Percentiles rank a stretch among this genome's conserved stretches.
Evolutionary conservation across 64 coral and sea anemone species (phyloP).

Genomic region (Montipora capricornis): DNA sequence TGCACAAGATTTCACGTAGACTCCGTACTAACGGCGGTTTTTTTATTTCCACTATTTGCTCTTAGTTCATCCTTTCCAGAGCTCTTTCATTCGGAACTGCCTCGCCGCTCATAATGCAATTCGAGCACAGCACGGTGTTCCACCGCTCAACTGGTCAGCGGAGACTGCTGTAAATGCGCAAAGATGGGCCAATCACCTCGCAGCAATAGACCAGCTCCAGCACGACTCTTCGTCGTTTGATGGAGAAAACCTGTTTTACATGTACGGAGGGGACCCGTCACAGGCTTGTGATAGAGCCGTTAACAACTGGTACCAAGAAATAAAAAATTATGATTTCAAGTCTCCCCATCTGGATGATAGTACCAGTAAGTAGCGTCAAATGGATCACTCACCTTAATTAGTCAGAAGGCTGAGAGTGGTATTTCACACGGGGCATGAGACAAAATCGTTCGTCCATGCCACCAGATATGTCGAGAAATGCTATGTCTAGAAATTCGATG

Average conservation of each 20-base stretch:
- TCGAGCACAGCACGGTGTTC: constrained; percentile 67
- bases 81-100: constrained; percentile 71
- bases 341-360: constrained; percentile 42
- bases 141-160: constrained; percentile 79
- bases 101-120: constrained; percentile 72
- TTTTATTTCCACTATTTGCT: neutral
- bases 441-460: too few species aligned
- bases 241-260: constrained; percentile 92
- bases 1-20: too few species aligned
- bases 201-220: constrained; percentile 92
- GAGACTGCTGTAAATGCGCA: constrained; percentile 77
- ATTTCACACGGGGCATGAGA: too few species aligned
- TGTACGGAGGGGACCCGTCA: constrained; percentile 87
- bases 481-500: too few species aligned
- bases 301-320: constrained; percentile 89
- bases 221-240: constrained; percentile 56
- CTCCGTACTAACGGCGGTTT: neutral
- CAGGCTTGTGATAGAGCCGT: constrained; percentile 88
- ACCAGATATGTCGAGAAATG: too few species aligned
- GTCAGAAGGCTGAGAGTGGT: too few species aligned
- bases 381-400: neutral
- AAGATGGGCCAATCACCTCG: constrained; percentile 96
- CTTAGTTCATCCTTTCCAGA: constrained; percentile 21
- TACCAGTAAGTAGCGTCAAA: constrained; percentile 59
- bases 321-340: constrained; percentile 78